These are phyloP conservation scores for Chymomyza costata DNA, from an alignment of 1,140 invertebrate genomes.

Conservation along the genomic window DNA sequence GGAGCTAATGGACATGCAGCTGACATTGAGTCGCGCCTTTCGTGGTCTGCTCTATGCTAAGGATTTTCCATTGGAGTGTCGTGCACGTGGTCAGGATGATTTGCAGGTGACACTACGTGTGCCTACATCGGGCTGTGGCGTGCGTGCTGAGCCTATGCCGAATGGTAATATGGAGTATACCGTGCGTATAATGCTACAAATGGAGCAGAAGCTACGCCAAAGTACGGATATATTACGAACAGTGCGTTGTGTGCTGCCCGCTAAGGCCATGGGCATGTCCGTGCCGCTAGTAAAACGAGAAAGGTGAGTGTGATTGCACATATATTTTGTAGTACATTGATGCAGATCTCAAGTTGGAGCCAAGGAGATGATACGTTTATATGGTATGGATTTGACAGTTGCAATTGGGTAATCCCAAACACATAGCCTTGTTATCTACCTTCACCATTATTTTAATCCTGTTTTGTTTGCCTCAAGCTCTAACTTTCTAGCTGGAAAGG, in stretches of 20 bases:
- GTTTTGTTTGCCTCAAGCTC: no score
- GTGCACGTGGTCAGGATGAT: slow-evolving; percentile 75
- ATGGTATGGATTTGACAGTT: no score
- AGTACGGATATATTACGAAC: slow-evolving; percentile 81
- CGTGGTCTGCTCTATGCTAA: slow-evolving; percentile 82
- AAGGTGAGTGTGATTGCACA: slow-evolving; percentile 19
- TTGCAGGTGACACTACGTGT: slow-evolving; percentile 77
- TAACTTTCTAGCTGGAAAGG: no score
- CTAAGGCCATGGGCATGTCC: slow-evolving; percentile 63
- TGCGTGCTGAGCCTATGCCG: slow-evolving; percentile 76
- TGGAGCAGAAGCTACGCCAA: slow-evolving; percentile 82
- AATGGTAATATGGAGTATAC: slow-evolving; percentile 79
- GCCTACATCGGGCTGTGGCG: slow-evolving; percentile 83
- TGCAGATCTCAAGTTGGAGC: no score
- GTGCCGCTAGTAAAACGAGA: slow-evolving; percentile 36
- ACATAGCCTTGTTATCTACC: no score
- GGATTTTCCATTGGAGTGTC: slow-evolving; percentile 82
- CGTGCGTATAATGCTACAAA: slow-evolving; percentile 82
- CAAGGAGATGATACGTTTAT: no score
- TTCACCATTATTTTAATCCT: no score
- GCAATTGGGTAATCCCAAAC: no score
- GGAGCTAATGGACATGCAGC: slow-evolving; percentile 77
- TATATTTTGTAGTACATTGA: neutral
- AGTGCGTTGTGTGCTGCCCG: slow-evolving; percentile 77
- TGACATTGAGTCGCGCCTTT: slow-evolving; percentile 80